These are phyloP conservation scores for Peromyscus attwateri DNA, from an alignment of 2,797 vertebrate genomes.

Conservation along the genomic window DNA sequence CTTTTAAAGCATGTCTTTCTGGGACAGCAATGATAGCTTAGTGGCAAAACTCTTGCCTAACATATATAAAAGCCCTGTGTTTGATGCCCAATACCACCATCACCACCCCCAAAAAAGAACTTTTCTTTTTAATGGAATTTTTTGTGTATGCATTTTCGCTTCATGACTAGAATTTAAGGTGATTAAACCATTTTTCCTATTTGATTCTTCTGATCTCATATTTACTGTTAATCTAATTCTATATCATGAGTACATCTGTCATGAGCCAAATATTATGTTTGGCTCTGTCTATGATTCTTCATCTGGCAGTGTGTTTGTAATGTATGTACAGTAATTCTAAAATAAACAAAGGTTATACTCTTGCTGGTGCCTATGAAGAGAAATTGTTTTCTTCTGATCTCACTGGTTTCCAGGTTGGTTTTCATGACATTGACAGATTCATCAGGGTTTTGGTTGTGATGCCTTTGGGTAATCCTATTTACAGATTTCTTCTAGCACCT, in stretches of 20 bases:
- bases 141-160: constrained; percentile 36
- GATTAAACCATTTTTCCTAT: background rate
- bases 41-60: background rate
- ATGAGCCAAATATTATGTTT: background rate
- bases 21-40: background rate
- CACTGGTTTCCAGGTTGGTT: background rate
- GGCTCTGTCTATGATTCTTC: background rate
- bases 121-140: background rate
- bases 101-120: background rate
- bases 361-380: background rate
- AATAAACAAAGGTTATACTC: constrained; percentile 2
- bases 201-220: constrained; percentile 57
- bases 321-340: background rate
- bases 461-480: constrained; percentile 1
- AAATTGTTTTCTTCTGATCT: constrained; percentile 31
- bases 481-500: background rate
- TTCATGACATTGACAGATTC: background rate
- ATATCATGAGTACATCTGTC: background rate
- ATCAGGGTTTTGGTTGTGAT: background rate
- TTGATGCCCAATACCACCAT: background rate
- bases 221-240: constrained; percentile 6
- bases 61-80: background rate
- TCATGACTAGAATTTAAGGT: constrained; percentile 53
- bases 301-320: background rate
- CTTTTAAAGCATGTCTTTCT: constrained; percentile 32